Percentiles rank a stretch among this genome's conserved stretches.
phyloP scores from a whole-genome alignment of 2,113 vertebrate genomes.

The Mus pahari region DNA sequence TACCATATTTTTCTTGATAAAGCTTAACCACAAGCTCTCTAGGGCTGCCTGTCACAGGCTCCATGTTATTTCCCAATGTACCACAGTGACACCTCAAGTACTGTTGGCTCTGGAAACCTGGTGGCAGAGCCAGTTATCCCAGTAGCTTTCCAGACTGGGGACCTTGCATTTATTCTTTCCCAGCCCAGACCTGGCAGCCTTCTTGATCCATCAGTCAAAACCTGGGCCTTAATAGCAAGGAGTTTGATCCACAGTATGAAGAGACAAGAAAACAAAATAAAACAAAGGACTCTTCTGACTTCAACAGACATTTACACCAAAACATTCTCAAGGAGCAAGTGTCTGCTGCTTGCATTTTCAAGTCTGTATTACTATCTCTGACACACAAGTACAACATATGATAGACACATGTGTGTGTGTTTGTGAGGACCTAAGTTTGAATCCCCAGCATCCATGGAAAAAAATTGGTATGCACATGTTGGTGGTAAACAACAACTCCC shows the following conservation, averaged over 20 bases:
- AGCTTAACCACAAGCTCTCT: background rate
- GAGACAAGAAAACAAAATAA: background rate
- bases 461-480: background rate
- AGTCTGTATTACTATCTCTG: background rate
- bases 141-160: background rate
- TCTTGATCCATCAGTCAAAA: background rate
- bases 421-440: too few species aligned
- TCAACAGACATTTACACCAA: background rate
- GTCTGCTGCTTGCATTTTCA: background rate
- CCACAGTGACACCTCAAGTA: background rate
- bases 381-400: background rate
- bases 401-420: background rate
- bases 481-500: background rate
- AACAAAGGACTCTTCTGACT: background rate
- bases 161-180: background rate
- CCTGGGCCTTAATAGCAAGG: background rate
- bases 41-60: background rate
- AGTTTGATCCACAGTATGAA: background rate
- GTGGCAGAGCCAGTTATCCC: background rate
- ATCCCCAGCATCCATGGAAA: too few species aligned
- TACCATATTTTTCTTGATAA: background rate
- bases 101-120: background rate
- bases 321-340: background rate
- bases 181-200: background rate
- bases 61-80: accelerated